Conservation (phyloP, 2,888 invertebrate genomes). For the Brachyptera risi region DNA sequence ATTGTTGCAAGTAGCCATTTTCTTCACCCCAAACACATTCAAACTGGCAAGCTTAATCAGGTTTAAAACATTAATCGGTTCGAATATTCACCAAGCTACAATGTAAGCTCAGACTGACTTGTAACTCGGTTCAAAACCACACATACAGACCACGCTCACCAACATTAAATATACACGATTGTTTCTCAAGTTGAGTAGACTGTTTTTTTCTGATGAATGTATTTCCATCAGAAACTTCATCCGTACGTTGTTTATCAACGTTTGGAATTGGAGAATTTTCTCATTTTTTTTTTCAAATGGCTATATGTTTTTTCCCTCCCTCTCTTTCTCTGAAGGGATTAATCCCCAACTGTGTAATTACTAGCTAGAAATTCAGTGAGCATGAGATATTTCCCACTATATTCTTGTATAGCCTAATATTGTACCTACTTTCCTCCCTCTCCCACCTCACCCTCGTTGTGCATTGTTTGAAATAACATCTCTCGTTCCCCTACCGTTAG, state of each 20-base stretch:
- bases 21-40: background rate
- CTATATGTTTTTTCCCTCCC: too few relatives aligned
- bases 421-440: too few relatives aligned
- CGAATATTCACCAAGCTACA: too few relatives aligned
- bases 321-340: constrained; percentile 5
- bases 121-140: background rate
- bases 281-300: too few relatives aligned
- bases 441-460: background rate
- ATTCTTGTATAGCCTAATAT: too few relatives aligned
- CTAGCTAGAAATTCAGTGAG: background rate
- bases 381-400: too few relatives aligned
- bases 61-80: constrained; percentile 1
- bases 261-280: too few relatives aligned
- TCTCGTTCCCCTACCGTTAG: background rate
- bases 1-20: background rate
- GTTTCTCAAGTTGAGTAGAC: constrained; percentile 4
- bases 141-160: background rate
- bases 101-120: background rate
- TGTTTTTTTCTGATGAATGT: background rate
- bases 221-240: background rate
- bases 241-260: background rate
- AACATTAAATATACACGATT: background rate
- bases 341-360: constrained; percentile 5
- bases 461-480: background rate
- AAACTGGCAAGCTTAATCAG: background rate